Base-by-base conservation (phyloP, 2,797 vertebrate genomes). In the Peromyscus nudipes region DNA sequence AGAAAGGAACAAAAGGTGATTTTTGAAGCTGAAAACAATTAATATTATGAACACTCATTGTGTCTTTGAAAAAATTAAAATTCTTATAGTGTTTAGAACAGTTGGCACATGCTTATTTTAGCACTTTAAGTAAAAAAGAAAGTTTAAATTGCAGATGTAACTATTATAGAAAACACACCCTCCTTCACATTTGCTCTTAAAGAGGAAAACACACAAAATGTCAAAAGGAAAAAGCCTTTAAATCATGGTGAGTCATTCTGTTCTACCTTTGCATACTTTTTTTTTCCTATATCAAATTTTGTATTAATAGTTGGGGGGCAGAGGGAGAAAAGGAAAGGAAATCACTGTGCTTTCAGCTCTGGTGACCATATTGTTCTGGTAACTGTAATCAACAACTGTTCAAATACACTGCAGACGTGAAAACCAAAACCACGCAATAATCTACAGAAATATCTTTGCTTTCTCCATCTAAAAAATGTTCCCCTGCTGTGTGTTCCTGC, bases 1-100 rank as follows among this genome's bases (percentile, higher is more conserved):
- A 96, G 93, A 96, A 98, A 85, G 97, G 93, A 97, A 97, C 95
- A 97, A 95, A 97, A 94, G 96, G 96, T 97, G 97, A 90, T 96
- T 96, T 98, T 98, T 97, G 95, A 97, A 96, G 95, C 46, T 88
- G 86, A 96, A 96, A 96, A 96, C 49, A 96, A 76, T 90, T 80
- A 92, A 71, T 97, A 79, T 89, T 89, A 95, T 95, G 80, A 79
- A 75, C 31, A 87, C 94, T 94, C 86, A 94, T 97, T 97, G 91
- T 95, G 81, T 67, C 52, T 96, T 92, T 88, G 5, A 40, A 34
- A 75, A 86, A 86, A 69, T 86, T 52, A 96, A 96, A 49, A 84
- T 81, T 37, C 2, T 62, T 12, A 34, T 57, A 75, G 34, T 95
- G 79, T 88, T 91, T 87, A 86, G 16, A 95, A 88, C 17, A 49